These are phyloP conservation scores for Eumacrocentrus americanus DNA, from an alignment of 2,888 invertebrate species.

Conservation along the genomic window DNA sequence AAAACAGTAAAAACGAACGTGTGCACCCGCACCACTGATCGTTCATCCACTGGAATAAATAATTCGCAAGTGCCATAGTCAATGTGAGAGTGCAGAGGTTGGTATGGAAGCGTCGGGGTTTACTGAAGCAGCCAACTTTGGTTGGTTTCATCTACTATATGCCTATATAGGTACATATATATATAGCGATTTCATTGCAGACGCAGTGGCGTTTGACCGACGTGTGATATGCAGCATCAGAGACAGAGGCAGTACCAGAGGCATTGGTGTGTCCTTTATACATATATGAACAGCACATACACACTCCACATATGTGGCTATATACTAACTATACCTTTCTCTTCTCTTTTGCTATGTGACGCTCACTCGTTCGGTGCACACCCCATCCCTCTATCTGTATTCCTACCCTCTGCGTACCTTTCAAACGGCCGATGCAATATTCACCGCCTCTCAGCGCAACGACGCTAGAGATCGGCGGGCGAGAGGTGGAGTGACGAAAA, in stretches of 20 bases:
- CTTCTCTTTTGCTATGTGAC: conserved; percentile 33
- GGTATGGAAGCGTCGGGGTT: conserved; percentile 23
- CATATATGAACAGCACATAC: conserved; percentile 32
- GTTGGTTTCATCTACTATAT: conserved; percentile 33
- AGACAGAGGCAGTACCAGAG: conserved; percentile 33
- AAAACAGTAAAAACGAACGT: conserved; percentile 13
- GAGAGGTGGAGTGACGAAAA: conserved; percentile 25
- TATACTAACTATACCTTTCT: conserved; percentile 35
- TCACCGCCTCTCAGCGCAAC: conserved; percentile 53
- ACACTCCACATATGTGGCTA: conserved; percentile 16
- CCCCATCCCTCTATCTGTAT: conserved; percentile 20
- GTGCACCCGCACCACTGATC: conserved; percentile 6
- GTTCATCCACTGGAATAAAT: conserved; percentile 53
- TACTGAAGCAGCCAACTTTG: conserved; percentile 30
- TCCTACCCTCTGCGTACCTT: conserved; percentile 43
- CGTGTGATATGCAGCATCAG: conserved; percentile 54
- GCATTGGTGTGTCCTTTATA: conserved; percentile 15
- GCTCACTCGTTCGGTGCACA: conserved; percentile 27
- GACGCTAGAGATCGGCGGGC: conserved; percentile 13
- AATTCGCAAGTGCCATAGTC: conserved; percentile 44
- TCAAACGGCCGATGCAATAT: conserved; percentile 61
- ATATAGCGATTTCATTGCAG: conserved; percentile 53
- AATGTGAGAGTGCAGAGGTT: conserved; percentile 9
- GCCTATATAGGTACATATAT: conserved; percentile 8
- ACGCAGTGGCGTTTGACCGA: conserved; percentile 57